Conservation (phyloP, 2,113 vertebrate species). For the Nansenia antarctica region DNA sequence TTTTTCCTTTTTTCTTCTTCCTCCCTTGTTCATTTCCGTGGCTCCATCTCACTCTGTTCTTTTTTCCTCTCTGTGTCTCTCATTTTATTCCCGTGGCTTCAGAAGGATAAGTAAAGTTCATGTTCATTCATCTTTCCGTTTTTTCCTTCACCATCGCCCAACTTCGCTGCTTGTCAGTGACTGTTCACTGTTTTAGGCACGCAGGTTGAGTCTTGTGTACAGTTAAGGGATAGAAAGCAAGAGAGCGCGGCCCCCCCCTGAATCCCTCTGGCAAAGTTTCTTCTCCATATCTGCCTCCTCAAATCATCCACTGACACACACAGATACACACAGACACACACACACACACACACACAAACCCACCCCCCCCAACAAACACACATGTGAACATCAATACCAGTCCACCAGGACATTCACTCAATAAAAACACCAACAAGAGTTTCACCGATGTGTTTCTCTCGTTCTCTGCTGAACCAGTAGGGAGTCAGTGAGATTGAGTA, state of each 20-base stretch:
- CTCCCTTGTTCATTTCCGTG: constrained; percentile 50
- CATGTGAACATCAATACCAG: no score
- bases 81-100: not conserved
- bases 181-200: no score
- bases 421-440: not conserved
- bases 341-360: constrained; percentile 22
- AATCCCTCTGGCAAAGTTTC: not conserved
- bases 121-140: no score
- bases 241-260: no score
- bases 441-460: not conserved
- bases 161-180: no score
- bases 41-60: constrained; percentile 8
- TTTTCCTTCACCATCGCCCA: no score
- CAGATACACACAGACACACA: constrained; percentile 26
- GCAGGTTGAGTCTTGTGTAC: no score
- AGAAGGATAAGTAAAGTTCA: not conserved
- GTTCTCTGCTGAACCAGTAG: not conserved
- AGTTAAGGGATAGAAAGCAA: no score
- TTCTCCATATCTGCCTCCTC: no score
- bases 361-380: no score
- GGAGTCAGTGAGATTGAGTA: not conserved
- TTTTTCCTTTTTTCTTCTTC: constrained; percentile 34
- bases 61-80: constrained; percentile 1
- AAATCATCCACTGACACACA: not conserved
- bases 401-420: no score